These are phyloP conservation scores for Melanerpes formicivorus DNA, from an alignment of 2,113 vertebrate genomes.

Conservation along the genomic window DNA sequence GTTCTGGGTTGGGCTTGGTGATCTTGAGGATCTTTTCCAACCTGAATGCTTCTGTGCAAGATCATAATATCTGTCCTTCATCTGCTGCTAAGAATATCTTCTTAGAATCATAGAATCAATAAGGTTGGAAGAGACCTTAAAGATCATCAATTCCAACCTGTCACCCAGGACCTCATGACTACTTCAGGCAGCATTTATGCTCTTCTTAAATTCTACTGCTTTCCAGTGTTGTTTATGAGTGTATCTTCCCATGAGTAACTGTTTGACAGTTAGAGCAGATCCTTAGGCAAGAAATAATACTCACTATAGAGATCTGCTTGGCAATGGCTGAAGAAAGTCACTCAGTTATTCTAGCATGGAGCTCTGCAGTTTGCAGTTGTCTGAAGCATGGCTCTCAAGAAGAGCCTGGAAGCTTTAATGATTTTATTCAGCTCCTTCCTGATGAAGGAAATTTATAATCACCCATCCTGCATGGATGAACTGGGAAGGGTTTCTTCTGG, in stretches of 20 bases:
- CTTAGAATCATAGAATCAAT: not conserved
- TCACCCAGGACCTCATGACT: too few relatives aligned
- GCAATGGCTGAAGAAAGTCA: not conserved
- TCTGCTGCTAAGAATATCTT: not conserved
- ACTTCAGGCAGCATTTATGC: not conserved
- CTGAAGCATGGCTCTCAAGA: not conserved
- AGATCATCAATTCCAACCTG: too few relatives aligned
- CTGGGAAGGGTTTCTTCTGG: not conserved
- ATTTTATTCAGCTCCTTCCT: not conserved
- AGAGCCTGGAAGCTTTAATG: not conserved
- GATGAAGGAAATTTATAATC: not conserved
- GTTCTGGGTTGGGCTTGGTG: too few relatives aligned
- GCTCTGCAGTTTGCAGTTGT: not conserved
- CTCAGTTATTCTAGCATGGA: fast-evolving
- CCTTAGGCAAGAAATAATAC: not conserved
- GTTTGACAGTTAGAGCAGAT: not conserved
- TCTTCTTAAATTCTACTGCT: not conserved
- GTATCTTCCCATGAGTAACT: not conserved
- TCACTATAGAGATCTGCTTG: not conserved
- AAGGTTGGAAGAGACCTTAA: too few relatives aligned
- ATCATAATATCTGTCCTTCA: not conserved
- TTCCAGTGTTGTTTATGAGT: not conserved
- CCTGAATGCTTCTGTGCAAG: not conserved
- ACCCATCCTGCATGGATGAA: not conserved
- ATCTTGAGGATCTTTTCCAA: too few relatives aligned